Percentiles rank a stretch among this genome's conserved stretches.
Evolutionary conservation across 2,888 invertebrate genomes (phyloP).

Genomic region (Tinea pellionella): DNA sequence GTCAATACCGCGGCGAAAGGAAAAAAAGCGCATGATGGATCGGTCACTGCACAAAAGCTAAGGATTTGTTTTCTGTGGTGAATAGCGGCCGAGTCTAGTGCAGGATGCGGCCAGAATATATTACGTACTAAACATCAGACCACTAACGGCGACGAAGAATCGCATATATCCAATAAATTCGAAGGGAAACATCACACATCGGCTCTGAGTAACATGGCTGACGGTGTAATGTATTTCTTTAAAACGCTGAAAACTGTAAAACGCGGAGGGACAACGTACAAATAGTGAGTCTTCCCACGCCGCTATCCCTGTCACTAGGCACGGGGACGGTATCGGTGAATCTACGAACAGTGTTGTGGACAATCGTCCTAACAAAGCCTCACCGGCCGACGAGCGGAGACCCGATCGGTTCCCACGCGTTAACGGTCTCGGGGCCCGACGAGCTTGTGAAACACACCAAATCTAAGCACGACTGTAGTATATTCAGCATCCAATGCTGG

Average conservation of each 20-base stretch:
- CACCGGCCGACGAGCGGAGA: conserved; percentile 40
- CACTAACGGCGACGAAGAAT: conserved; percentile 1
- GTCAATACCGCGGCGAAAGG: conserved; percentile 48
- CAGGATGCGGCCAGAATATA: conserved; percentile 55
- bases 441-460: conserved; percentile 20
- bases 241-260: background rate
- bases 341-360: conserved; percentile 62
- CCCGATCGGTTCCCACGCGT: conserved; percentile 67
- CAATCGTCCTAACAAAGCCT: conserved; percentile 68
- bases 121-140: conserved; percentile 26
- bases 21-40: conserved; percentile 62
- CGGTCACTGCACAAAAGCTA: conserved; percentile 45
- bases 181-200: conserved; percentile 2
- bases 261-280: background rate
- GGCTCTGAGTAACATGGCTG: background rate
- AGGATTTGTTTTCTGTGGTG: conserved; percentile 62
- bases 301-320: conserved; percentile 45
- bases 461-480: conserved; percentile 47
- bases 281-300: conserved; percentile 41
- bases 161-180: conserved; percentile 4
- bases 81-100: conserved; percentile 53
- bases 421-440: conserved; percentile 57
- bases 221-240: conserved; percentile 1
- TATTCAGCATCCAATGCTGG: conserved; percentile 41
- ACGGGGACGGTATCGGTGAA: conserved; percentile 46